These are phyloP conservation scores for Tachuris rubrigastra DNA, from an alignment of 2,113 vertebrate species.

Conservation along the genomic window DNA sequence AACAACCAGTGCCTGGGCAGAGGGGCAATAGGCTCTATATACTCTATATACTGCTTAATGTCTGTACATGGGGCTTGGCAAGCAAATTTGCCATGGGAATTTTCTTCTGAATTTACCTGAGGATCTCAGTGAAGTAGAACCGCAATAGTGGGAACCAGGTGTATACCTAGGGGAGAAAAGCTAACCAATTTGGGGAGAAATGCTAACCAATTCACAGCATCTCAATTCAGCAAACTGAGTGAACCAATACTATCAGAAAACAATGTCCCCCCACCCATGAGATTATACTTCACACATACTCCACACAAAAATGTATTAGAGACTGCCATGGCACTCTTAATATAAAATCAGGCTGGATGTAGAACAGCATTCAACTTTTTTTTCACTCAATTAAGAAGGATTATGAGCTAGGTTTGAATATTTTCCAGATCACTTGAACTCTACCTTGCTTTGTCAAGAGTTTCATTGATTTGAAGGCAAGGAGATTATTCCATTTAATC, in stretches of 20 bases:
- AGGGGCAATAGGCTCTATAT: background rate
- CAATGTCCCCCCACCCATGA: background rate
- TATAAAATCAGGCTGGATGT: background rate
- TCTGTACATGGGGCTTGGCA: background rate
- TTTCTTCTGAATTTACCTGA: background rate
- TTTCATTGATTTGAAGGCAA: background rate
- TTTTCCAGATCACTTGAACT: background rate
- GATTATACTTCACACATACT: background rate
- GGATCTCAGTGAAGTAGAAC: background rate
- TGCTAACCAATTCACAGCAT: background rate
- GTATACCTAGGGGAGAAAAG: background rate
- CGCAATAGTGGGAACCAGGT: background rate
- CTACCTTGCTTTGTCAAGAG: background rate
- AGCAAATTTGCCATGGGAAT: background rate
- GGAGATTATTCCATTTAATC: background rate
- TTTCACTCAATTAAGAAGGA: background rate
- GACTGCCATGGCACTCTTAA: background rate
- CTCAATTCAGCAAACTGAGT: background rate
- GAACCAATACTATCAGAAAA: background rate
- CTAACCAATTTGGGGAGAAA: too few species aligned
- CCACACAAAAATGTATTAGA: background rate
- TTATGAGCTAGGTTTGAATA: background rate
- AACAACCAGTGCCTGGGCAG: background rate
- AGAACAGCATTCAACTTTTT: background rate
- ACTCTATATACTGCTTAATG: background rate